Evolutionary conservation across 2,797 vertebrate genomes (phyloP).

Genomic region (Sciurus carolinensis): DNA sequence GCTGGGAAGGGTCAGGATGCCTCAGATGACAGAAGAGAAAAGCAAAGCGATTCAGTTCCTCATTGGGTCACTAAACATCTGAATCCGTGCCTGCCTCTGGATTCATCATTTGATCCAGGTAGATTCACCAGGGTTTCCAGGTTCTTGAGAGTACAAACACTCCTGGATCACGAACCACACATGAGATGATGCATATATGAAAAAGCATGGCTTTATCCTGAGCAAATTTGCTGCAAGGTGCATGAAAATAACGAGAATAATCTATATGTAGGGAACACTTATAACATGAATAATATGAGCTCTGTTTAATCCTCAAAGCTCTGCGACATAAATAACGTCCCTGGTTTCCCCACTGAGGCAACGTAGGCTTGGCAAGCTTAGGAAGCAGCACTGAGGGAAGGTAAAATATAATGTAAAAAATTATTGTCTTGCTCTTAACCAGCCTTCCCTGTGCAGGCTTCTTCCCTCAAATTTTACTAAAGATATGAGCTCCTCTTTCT

Average conservation of each 20-base stretch:
- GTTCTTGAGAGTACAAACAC: not conserved
- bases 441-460: not conserved
- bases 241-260: not conserved
- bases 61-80: not conserved
- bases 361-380: not conserved
- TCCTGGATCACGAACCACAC: not conserved
- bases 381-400: not conserved
- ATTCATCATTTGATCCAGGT: not conserved
- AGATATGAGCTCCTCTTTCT: not conserved
- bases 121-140: not conserved
- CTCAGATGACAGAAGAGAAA: not conserved
- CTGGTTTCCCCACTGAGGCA: not conserved
- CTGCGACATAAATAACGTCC: not conserved
- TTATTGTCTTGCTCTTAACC: not conserved
- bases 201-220: not conserved
- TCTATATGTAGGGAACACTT: not conserved
- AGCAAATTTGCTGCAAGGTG: not conserved
- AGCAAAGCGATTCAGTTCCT: not conserved
- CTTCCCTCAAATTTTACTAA: not conserved
- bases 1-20: not conserved
- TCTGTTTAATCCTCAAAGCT: not conserved
- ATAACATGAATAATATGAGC: not conserved
- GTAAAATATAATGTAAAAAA: not conserved
- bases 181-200: not conserved
- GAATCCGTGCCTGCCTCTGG: not conserved